These are phyloP conservation scores for Pyrrhia umbra DNA, from an alignment of 2,888 invertebrate species.

Conservation along the genomic window DNA sequence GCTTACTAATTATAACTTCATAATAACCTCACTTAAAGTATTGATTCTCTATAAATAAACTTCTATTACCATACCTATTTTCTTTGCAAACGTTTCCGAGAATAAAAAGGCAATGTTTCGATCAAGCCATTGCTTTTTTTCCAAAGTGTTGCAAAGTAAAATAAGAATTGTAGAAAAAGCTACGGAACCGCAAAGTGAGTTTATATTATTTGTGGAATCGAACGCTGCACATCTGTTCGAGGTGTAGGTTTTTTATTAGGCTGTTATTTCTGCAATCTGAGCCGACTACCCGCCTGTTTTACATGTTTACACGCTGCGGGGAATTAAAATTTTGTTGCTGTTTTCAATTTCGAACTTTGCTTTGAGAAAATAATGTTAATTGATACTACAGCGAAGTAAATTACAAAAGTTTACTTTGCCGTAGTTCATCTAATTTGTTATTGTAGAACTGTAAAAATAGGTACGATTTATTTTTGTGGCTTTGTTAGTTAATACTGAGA, in stretches of 20 bases:
- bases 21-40: not conserved
- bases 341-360: constrained; percentile 60
- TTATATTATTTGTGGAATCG: constrained; percentile 61
- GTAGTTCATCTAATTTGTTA: not conserved
- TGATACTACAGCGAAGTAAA: constrained; percentile 37
- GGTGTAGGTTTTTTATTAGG: constrained; percentile 78
- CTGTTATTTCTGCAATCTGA: constrained; percentile 85
- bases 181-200: constrained; percentile 38
- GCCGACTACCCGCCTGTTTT: constrained; percentile 65
- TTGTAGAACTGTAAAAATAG: not conserved
- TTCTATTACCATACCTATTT: not conserved
- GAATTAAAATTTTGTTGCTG: constrained; percentile 62
- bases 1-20: not conserved
- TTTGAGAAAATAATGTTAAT: constrained; percentile 66
- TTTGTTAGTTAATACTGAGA: too few relatives aligned
- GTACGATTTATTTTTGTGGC: not conserved
- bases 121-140: not conserved
- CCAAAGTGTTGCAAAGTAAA: not conserved
- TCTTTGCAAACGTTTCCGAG: not conserved
- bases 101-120: not conserved
- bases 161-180: constrained; percentile 3
- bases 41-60: constrained; percentile 1
- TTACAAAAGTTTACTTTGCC: constrained; percentile 28
- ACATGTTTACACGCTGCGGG: constrained; percentile 73
- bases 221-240: constrained; percentile 83